Evolutionary conservation across 64 coral and sea anemone genomes (phyloP), one percentile per base, ranked within the genome.

Genomic region (Actinia tenebrosa): DNA sequence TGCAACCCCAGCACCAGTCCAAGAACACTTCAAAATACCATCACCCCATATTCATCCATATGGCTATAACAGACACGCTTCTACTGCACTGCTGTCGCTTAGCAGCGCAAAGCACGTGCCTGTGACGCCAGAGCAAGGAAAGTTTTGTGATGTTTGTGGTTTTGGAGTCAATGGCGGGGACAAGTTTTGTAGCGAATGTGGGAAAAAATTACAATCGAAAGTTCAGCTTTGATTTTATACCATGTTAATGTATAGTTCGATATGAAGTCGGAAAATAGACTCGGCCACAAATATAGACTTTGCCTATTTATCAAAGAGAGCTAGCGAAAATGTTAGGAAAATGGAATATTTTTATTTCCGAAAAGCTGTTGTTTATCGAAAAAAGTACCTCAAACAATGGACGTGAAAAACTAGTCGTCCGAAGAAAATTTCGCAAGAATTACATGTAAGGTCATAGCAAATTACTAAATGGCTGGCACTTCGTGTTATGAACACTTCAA

Each of bases 161-260:
- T 80, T 86, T 45, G 56, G 75, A n/a, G 52, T 77, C 56, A 91
- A 86, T 61, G 25, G 63, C 20, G 89, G 84, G 64, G 89, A 91
- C 60, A 91, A 91, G 56, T 91, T 91, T 86, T 91, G 89, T 59
- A 91, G 89, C 58, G 84, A 91, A 80, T 91, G 89, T 26, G 89
- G 89, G 0, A 91, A 91, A 56, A 75, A 75, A 27, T 75, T 75
- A 11, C 25, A 4, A 72, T 37, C 69, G 10, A 26, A 72, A 72
- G 69, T 72, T 15, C 69, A 72, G 19, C 60, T 16, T 18, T 10
- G 17, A 64, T 20, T 37, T 37, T 37, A 37, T 37, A 37, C 30
- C 30, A 37, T 37, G 30, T 37, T 37, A 37, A 37, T 37, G 30
- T 37, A 37, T 37, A 37, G 30, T 37, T 37, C 30, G 30, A 37